These are phyloP conservation scores for Erebia aethiops DNA, from an alignment of 2,888 invertebrate genomes.

Conservation along the genomic window DNA sequence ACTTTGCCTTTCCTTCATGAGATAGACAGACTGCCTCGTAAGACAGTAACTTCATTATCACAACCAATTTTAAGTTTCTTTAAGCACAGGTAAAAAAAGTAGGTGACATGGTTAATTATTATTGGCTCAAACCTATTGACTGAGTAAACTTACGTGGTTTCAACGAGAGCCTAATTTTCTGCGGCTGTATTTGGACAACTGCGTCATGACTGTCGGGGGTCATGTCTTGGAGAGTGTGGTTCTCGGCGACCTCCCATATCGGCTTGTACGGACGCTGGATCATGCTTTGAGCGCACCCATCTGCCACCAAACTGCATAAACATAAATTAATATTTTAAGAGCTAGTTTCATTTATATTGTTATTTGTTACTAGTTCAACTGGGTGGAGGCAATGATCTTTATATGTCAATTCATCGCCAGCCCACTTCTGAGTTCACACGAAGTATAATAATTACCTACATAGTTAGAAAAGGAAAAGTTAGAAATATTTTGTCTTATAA, in stretches of 20 bases:
- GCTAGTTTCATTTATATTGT: no score
- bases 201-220: conserved; percentile 62
- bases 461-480: no score
- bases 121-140: conserved; percentile 1
- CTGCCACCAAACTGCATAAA: conserved; percentile 60
- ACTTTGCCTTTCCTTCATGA: no score
- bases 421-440: no score
- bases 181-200: conserved; percentile 83
- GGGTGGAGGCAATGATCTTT: no score
- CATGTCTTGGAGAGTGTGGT: conserved; percentile 79
- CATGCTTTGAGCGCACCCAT: conserved; percentile 67
- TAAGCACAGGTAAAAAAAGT: neutral
- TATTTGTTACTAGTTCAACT: no score
- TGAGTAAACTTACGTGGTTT: conserved; percentile 80
- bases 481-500: no score
- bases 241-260: conserved; percentile 62
- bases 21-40: no score
- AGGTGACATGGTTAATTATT: neutral
- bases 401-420: no score
- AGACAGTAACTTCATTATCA: no score
- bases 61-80: no score
- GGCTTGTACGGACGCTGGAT: conserved; percentile 67
- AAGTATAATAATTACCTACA: no score
- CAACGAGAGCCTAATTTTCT: conserved; percentile 85
- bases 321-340: conserved; percentile 9